Conservation (phyloP, 2,888 invertebrate species). For the Watsonalla binaria region DNA sequence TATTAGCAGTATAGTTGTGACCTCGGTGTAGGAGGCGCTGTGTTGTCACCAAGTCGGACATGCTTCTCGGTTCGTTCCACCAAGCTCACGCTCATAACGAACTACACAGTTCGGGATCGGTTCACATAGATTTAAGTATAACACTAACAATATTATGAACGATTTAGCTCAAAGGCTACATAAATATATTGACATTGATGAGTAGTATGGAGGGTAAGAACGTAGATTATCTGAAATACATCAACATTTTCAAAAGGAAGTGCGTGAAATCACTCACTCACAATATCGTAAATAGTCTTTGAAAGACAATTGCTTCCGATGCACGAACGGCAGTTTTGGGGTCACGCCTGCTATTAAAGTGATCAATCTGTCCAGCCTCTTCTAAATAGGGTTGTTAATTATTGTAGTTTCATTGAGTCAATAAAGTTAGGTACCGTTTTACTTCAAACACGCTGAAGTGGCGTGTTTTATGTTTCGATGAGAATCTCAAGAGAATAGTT, state of each 20-base stretch:
- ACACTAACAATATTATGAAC: background rate
- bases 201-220: too few relatives aligned
- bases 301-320: constrained; percentile 31
- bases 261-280: background rate
- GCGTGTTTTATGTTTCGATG: background rate
- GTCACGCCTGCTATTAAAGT: constrained; percentile 38
- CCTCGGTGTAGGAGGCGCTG: constrained; percentile 62
- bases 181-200: too few relatives aligned
- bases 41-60: constrained; percentile 58
- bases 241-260: background rate
- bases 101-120: constrained; percentile 20
- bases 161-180: background rate
- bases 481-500: constrained; percentile 18
- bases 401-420: background rate
- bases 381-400: background rate
- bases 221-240: background rate
- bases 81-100: constrained; percentile 41
- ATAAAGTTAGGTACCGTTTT: too few relatives aligned
- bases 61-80: constrained; percentile 65
- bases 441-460: too few relatives aligned
- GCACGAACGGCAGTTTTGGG: constrained; percentile 27
- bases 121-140: constrained; percentile 34
- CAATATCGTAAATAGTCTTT: background rate
- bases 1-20: constrained; percentile 36
- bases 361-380: background rate